phyloP scores from a whole-genome alignment of 2,797 vertebrate genomes.

The Salmo trutta region DNA sequence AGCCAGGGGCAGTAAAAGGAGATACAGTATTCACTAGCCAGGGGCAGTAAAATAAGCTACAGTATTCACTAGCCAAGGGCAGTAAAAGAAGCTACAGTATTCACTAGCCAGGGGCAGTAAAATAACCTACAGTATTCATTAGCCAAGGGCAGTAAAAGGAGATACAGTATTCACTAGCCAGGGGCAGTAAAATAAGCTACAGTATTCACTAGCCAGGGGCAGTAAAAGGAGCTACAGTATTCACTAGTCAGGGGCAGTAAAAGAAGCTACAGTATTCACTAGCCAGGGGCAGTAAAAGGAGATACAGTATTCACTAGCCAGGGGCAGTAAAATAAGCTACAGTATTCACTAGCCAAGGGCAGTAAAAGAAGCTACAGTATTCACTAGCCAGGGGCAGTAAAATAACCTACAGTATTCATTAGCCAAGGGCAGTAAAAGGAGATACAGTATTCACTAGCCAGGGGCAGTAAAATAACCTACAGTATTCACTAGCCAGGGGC shows the following conservation, averaged over 20 bases:
- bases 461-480: too few species aligned
- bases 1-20: conserved; percentile 60
- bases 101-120: not conserved
- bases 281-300: conserved; percentile 61
- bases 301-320: not conserved
- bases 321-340: not conserved
- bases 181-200: too few species aligned
- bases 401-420: too few species aligned
- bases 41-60: conserved; percentile 60
- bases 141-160: too few species aligned
- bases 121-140: too few species aligned
- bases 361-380: too few species aligned
- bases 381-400: too few species aligned
- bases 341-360: not conserved
- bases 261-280: conserved; percentile 36
- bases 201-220: too few species aligned
- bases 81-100: not conserved
- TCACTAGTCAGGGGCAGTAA: conserved; percentile 62
- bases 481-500: too few species aligned
- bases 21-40: conserved; percentile 24
- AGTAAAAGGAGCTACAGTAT: not conserved
- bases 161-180: too few species aligned
- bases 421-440: not conserved
- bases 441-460: too few species aligned
- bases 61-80: not conserved